Percentiles rank a stretch among this genome's conserved stretches.
These are phyloP conservation scores for Brachionus paranguensis DNA, from an alignment of 1,140 invertebrate species.

Conservation along the genomic window DNA sequence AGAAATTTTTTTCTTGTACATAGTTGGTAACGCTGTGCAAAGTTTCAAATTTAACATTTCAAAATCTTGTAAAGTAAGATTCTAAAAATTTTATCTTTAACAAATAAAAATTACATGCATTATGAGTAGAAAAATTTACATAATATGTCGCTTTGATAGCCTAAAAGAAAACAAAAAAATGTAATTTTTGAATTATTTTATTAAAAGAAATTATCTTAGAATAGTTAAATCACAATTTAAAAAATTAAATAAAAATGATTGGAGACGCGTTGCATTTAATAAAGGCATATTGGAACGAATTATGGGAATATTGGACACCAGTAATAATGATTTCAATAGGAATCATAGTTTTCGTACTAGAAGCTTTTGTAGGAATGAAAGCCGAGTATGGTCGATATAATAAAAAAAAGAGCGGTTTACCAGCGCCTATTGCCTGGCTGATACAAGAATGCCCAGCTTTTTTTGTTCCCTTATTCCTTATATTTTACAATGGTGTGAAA, in stretches of 20 bases:
- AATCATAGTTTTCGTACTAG: slow-evolving; percentile 3
- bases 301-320: slow-evolving; percentile 31
- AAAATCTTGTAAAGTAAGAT: neutral
- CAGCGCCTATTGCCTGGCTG: slow-evolving; percentile 32
- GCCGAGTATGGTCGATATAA: slow-evolving; percentile 38
- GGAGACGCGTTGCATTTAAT: neutral
- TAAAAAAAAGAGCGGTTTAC: neutral
- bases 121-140: neutral
- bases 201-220: neutral
- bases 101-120: neutral
- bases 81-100: neutral
- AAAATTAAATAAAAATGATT: neutral
- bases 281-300: neutral
- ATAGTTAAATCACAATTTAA: neutral
- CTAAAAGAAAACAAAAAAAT: neutral
- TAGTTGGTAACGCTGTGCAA: neutral
- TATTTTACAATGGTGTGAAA: neutral
- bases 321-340: slow-evolving; percentile 21
- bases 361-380: slow-evolving; percentile 25
- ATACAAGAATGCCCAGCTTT: slow-evolving; percentile 40
- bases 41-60: neutral
- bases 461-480: slow-evolving; percentile 15
- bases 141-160: neutral
- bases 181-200: neutral
- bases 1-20: neutral